Conservation (phyloP, 2,888 invertebrate species). For the Drosophila robusta region DNA sequence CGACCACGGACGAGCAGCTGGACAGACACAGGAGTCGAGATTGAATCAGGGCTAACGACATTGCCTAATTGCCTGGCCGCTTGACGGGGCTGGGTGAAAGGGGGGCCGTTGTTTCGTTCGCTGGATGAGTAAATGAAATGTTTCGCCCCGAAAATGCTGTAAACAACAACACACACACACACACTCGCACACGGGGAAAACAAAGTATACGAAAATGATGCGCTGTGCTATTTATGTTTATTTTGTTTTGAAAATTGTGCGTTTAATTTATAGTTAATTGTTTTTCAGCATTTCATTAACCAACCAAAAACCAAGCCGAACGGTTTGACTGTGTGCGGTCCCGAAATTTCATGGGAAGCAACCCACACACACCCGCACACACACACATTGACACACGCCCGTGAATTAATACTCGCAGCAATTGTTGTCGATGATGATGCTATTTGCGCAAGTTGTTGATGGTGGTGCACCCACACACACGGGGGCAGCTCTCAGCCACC, state of each 20-base stretch:
- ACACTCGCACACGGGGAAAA: conserved; percentile 20
- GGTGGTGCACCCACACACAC: conserved; percentile 63
- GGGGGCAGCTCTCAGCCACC: neutral
- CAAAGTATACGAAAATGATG: conserved; percentile 66
- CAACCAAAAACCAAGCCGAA: conserved; percentile 59
- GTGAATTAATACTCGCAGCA: conserved; percentile 52
- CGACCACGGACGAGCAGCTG: conserved; percentile 23
- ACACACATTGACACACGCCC: conserved; percentile 38
- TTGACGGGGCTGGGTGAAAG: neutral
- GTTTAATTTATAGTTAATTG: conserved; percentile 79
- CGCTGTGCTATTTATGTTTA: conserved; percentile 73
- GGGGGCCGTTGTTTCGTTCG: conserved; percentile 4
- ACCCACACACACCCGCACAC: conserved; percentile 24
- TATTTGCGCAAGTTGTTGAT: conserved; percentile 81
- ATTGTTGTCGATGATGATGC: conserved; percentile 68
- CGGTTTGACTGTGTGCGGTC: conserved; percentile 75
- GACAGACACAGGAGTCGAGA: conserved; percentile 27
- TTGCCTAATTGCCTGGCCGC: conserved; percentile 64
- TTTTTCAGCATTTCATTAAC: conserved; percentile 77
- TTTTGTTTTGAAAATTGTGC: conserved; percentile 79
- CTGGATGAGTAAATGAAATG: conserved; percentile 63
- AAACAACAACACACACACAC: conserved; percentile 57
- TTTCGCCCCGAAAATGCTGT: conserved; percentile 46
- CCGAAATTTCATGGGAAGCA: conserved; percentile 60
- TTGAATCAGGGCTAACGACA: conserved; percentile 52